Base-by-base conservation (phyloP, 2,113 vertebrate species). In the Tragelaphus scriptus region DNA sequence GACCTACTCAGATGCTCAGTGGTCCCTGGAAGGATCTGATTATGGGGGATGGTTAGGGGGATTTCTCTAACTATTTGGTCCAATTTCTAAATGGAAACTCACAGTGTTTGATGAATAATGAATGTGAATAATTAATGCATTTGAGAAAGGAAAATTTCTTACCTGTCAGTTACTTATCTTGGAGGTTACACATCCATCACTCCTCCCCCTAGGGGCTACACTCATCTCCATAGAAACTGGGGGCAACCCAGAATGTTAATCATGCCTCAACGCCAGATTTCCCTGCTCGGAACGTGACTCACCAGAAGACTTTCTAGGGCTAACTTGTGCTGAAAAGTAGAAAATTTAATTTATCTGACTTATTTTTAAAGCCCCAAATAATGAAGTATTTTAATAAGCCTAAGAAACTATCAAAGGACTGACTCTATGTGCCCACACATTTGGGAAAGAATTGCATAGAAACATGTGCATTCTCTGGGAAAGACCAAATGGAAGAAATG, bases 141-240 rank as follows among this genome's bases (percentile, higher is more conserved):
- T 87, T 89, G 84, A 97, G 93, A 96, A 98, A 97, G 77, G 93
- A 98, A 97, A 95, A 97, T 98, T 98, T 98, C 97, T 98, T 97
- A 97, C 98, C 97, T 98, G 98, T 98, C 98, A 98, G 96, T 98
- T 98, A 97, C 98, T 97, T 98, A 97, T 97, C 96, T 96, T 98
- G 88, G 95, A 97, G 98, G 97, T 98, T 98, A 98, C 82, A 97
- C 87, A 98, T 95, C 97, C 89, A 95, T 98, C 98, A 98, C 91
- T 95, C 86, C 63, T 97, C 63, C 95, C 94, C 93, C 0, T 3
- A 97, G 97, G 97, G 96, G 93, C 97, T 97, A 93, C 79, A 98
- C 96, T 98, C 93, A 98, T 98, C 96, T 97, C 98, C 98, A 98
- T 98, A 98, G 98, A 98, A 98, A 98, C 98, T 93, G 71, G 97